These are phyloP conservation scores for Phaethon lepturus DNA, from an alignment of 2,113 vertebrate genomes.

Conservation along the genomic window DNA sequence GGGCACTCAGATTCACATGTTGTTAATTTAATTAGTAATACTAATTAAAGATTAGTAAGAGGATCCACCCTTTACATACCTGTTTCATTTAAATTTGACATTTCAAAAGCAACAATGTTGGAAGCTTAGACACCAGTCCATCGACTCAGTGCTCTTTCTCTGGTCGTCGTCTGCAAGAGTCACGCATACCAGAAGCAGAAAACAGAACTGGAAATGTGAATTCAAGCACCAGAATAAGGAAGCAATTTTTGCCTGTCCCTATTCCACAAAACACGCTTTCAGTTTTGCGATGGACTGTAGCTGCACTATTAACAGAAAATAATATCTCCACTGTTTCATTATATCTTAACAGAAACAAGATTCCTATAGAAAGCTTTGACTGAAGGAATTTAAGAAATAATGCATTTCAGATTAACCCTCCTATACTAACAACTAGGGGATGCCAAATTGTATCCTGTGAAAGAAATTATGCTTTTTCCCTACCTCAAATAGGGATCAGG, in stretches of 20 bases:
- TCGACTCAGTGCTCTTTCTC: not conserved
- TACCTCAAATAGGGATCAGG: not conserved
- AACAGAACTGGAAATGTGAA: conserved; percentile 62
- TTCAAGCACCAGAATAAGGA: conserved; percentile 66
- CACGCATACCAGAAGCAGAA: conserved; percentile 18
- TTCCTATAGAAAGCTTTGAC: conserved; percentile 46
- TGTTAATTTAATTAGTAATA: not conserved
- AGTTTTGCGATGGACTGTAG: conserved; percentile 55
- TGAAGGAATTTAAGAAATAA: conserved; percentile 29
- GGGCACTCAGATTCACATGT: not conserved
- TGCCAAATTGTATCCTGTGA: not conserved
- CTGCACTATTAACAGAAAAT: conserved; percentile 55
- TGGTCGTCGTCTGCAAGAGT: not conserved
- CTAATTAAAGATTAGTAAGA: conserved; percentile 30
- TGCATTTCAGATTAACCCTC: not conserved
- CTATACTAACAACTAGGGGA: not conserved
- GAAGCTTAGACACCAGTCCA: conserved; percentile 5
- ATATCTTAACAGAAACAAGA: conserved; percentile 49
- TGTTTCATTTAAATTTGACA: conserved; percentile 19
- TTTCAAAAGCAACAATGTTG: conserved; percentile 2
- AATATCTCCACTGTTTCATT: conserved; percentile 59
- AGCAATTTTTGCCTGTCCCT: conserved; percentile 49
- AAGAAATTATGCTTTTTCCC: not conserved
- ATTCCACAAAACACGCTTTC: conserved; percentile 67
- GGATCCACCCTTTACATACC: conserved; percentile 15